Conservation (phyloP, 30 jellyfish, hydroid and myxozoan species). For the Chironex yamaguchii region DNA sequence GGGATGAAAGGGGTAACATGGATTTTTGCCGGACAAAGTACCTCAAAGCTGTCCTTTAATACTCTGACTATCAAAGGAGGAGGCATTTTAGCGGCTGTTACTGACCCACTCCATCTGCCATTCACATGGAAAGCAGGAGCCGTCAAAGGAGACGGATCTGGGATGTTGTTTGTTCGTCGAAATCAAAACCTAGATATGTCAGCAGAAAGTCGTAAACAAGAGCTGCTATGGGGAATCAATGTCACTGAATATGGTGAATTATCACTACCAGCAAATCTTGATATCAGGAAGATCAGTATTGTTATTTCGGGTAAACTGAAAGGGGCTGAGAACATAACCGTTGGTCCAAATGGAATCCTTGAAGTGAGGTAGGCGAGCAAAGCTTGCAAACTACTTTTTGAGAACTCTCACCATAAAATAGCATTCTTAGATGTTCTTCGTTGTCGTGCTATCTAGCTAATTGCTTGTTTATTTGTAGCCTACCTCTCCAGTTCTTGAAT, state of each 20-base stretch:
- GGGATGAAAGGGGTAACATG: slow-evolving; percentile 63
- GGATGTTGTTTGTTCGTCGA: slow-evolving; percentile 62
- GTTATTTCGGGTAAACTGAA: slow-evolving; percentile 65
- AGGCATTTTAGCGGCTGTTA: slow-evolving; percentile 65
- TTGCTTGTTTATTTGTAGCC: too few species aligned
- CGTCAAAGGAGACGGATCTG: slow-evolving; percentile 65
- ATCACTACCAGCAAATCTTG: slow-evolving; percentile 26
- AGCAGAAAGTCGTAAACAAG: slow-evolving; percentile 41
- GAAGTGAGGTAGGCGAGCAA: slow-evolving; percentile 20
- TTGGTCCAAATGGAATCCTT: slow-evolving; percentile 71
- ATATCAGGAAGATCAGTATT: slow-evolving; percentile 52
- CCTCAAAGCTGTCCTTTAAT: slow-evolving; percentile 20
- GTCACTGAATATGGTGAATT: slow-evolving; percentile 62
- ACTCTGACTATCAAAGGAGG: slow-evolving; percentile 70
- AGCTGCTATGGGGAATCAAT: slow-evolving; percentile 63
- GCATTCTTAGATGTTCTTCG: too few species aligned
- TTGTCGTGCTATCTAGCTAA: too few species aligned
- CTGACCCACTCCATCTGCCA: slow-evolving; percentile 17
- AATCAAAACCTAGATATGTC: slow-evolving; percentile 70
- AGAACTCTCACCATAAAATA: not conserved
- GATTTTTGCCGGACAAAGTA: slow-evolving; percentile 64
- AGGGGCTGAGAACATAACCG: slow-evolving; percentile 72
- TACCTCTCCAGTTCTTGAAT: too few species aligned
- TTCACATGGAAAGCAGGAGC: slow-evolving; percentile 68
- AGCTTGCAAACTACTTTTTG: not conserved